Evolutionary conservation across 2,113 vertebrate genomes (phyloP).

Genomic region (Thalassoma bifasciatum): DNA sequence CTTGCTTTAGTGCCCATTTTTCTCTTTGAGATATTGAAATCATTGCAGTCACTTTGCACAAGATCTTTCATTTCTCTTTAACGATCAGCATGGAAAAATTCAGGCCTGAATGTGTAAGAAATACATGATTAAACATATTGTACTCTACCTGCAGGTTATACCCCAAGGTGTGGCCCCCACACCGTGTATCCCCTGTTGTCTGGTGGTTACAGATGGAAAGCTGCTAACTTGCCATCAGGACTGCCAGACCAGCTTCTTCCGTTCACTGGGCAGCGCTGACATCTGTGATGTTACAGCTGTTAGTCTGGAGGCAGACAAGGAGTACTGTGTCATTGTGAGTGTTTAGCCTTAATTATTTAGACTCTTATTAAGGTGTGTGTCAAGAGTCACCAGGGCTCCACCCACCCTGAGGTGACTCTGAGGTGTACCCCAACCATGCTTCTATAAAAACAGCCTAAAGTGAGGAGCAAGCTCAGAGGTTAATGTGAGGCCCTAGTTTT

Average conservation of each 20-base stretch:
- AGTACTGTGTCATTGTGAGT: conserved; percentile 94
- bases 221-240: conserved; percentile 95
- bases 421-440: too few species aligned
- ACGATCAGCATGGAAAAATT: not conserved
- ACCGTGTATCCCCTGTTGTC: conserved; percentile 94
- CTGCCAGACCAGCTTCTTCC: conserved; percentile 98
- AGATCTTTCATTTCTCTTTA: not conserved
- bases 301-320: conserved; percentile 83
- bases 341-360: not conserved
- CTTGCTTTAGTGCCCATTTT: not conserved
- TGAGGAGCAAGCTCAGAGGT: too few species aligned
- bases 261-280: conserved; percentile 86
- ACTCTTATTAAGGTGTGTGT: too few species aligned
- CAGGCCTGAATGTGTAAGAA: not conserved
- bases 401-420: too few species aligned
- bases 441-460: too few species aligned
- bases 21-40: not conserved
- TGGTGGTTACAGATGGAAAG: conserved; percentile 89
- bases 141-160: conserved; percentile 84
- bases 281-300: conserved; percentile 83
- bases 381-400: too few species aligned
- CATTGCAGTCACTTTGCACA: not conserved
- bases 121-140: not conserved
- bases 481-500: too few species aligned
- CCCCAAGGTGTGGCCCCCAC: conserved; percentile 89